A percentile compares a stretch with the other conserved stretches of the same genome.
These are phyloP conservation scores for Cololabis saira DNA, from an alignment of 2,113 vertebrate genomes.

Conservation along the genomic window DNA sequence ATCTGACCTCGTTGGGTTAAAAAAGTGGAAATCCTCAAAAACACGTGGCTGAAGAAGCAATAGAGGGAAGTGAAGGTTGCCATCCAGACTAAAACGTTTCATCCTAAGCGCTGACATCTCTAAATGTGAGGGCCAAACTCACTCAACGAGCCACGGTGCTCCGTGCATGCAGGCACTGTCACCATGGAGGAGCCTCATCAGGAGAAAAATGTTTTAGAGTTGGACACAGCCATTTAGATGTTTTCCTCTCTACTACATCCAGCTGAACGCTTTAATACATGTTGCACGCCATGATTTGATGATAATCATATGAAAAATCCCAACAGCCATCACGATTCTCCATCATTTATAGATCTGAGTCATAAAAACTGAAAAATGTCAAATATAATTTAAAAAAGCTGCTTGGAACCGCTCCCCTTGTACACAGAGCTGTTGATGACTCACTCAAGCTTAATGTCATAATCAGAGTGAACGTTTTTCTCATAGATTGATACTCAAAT, in stretches of 20 bases:
- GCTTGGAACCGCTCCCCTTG: not conserved
- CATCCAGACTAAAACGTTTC: slow-evolving; percentile 1
- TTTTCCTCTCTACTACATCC: not conserved
- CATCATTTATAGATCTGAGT: slow-evolving; percentile 11
- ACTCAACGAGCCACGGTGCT: not conserved
- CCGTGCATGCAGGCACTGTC: not conserved
- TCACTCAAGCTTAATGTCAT: not conserved
- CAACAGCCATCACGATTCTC: not conserved
- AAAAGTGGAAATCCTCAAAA: not conserved
- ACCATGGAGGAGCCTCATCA: not conserved
- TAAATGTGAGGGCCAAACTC: slow-evolving; percentile 4
- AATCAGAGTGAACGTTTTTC: too few species aligned
- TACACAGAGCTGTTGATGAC: slow-evolving; percentile 2
- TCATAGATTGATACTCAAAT: too few species aligned
- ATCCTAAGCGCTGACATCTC: slow-evolving; percentile 7
- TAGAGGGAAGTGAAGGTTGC: not conserved
- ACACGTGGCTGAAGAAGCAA: not conserved
- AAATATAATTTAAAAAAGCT: slow-evolving; percentile 5
- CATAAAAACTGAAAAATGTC: not conserved
- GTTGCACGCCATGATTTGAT: not conserved
- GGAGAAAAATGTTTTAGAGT: not conserved
- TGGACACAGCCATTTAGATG: not conserved
- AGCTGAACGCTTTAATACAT: not conserved
- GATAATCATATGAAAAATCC: not conserved
- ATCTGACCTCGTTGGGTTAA: too few species aligned